These are phyloP conservation scores for Magallana angulata DNA, from an alignment of 1,140 invertebrate genomes.

Conservation along the genomic window DNA sequence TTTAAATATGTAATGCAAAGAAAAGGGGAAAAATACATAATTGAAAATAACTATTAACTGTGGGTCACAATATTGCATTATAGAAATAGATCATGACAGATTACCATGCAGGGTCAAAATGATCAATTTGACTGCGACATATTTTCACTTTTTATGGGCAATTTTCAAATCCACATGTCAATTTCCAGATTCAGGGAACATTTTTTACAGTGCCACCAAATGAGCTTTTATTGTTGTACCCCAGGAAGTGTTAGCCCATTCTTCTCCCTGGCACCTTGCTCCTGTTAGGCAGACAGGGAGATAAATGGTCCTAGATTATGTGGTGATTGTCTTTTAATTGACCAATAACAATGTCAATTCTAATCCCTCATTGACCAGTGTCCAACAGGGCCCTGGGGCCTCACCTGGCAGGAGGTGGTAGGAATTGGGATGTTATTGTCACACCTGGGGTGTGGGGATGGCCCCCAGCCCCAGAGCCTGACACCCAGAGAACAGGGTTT, in stretches of 20 bases:
- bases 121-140: neutral
- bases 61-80: too few species aligned
- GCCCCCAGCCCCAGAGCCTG: neutral
- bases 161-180: neutral
- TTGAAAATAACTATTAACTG: too few species aligned
- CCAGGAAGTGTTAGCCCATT: constrained; percentile 18
- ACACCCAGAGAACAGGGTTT: constrained; percentile 11
- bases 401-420: constrained; percentile 7
- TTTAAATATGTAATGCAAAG: too few species aligned
- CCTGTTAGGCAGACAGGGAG: neutral
- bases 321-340: constrained; percentile 39
- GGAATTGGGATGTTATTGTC: constrained; percentile 6
- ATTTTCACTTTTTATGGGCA: neutral
- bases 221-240: neutral
- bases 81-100: too few species aligned
- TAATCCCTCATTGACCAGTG: constrained; percentile 11
- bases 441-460: constrained; percentile 11
- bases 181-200: constrained; percentile 3
- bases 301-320: constrained; percentile 3
- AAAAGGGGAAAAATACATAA: too few species aligned
- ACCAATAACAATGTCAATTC: constrained; percentile 38
- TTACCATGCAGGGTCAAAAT: too few species aligned
- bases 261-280: neutral
- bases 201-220: constrained; percentile 9
- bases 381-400: neutral